A percentile compares a stretch with the other conserved stretches of the same genome.
Conservation (phyloP, 2,888 invertebrate species). For the Lasioglossum marginatum region DNA sequence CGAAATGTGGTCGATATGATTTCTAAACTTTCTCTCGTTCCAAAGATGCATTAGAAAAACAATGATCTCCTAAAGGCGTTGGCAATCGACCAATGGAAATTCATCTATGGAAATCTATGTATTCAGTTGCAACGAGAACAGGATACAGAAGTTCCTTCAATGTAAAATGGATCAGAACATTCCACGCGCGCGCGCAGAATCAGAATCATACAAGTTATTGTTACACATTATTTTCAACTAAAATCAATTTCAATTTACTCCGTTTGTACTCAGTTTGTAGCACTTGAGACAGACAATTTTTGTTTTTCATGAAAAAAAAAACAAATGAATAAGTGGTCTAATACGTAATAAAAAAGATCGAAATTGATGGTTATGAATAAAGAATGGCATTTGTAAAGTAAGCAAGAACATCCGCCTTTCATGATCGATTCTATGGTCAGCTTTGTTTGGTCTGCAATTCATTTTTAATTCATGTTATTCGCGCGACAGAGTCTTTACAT, state of each 20-base stretch:
- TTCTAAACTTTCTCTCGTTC: constrained; percentile 49
- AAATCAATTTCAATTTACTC: too few relatives aligned
- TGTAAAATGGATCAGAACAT: not conserved
- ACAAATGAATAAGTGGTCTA: not conserved
- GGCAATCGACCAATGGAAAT: not conserved
- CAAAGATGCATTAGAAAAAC: constrained; percentile 26
- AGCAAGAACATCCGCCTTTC: not conserved
- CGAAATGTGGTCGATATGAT: not conserved
- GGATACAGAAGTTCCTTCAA: not conserved
- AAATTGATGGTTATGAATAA: not conserved
- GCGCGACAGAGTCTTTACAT: not conserved
- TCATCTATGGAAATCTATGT: not conserved
- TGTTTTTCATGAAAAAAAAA: not conserved
- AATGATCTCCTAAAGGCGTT: not conserved
- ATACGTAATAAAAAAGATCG: not conserved
- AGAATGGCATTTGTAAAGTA: not conserved
- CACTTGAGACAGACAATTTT: too few relatives aligned
- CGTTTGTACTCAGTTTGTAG: too few relatives aligned
- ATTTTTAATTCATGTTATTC: not conserved
- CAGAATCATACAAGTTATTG: too few relatives aligned
- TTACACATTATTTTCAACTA: too few relatives aligned
- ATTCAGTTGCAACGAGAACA: not conserved
- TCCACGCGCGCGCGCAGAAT: too few relatives aligned
- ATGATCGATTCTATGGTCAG: not conserved
- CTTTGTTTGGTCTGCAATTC: not conserved